Evolutionary conservation across 2,888 invertebrate species (phyloP), one percentile per base, ranked within the genome.

Genomic region (Notodonta ziczac): DNA sequence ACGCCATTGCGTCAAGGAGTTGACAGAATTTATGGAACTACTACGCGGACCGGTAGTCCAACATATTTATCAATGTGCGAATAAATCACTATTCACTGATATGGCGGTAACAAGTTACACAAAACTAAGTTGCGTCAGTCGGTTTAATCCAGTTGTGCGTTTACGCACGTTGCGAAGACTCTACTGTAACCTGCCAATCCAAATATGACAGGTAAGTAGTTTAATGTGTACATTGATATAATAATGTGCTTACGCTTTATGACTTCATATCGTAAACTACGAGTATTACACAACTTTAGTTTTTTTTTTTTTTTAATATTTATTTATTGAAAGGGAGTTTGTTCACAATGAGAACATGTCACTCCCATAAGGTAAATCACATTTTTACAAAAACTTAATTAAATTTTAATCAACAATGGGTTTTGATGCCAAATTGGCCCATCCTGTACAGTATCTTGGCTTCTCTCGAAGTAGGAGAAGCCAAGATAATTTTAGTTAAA

Each of bases 81-180:
- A 70, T 73, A 61, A 24, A 67, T 61, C 59, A 69, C 24, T 24
- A 24, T 24, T 24, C 24, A 60, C 57, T 56, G 62, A 61, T 63
- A 57, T 67, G 61, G 65, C 61, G 66, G 70, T 69, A 66, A 65
- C 16, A 65, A n/a, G 60, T 63, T 61, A 57, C 62, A 62, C 39
- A 69, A 44, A 58, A 56, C 52, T 54, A 46, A 54, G 61, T 76
- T 72, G 69, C 72, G 62, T 70, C 64, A 66, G 63, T 59, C 44
- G 58, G 66, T 63, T 74, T 74, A 78, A 74, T 58, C 56, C 57
- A 69, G 66, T 61, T 68, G 65, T 69, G 64, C 62, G 64, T 72
- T 73, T 74, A 76, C 80, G 78, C 77, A 79, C 39, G 16, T 44
- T 12, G 16, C 39, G 44, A 56, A 44, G 56, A 56, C 54, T 4